Evolutionary conservation across 2,888 invertebrate genomes (phyloP).

Genomic region (Diplolepis rosae): DNA sequence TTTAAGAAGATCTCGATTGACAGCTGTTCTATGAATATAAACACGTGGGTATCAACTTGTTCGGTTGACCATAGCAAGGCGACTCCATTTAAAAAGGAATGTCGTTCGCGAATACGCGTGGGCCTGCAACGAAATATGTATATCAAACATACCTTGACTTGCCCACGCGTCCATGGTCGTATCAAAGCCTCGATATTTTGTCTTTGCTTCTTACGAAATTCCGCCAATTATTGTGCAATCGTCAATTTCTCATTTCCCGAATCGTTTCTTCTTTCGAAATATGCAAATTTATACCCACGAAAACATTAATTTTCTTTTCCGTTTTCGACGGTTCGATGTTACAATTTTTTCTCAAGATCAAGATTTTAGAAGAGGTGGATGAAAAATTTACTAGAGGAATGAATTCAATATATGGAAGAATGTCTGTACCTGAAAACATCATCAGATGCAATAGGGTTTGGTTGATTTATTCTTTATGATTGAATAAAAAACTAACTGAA

Average conservation of each 20-base stretch:
- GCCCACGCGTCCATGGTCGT: constrained; percentile 45
- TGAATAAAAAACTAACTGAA: neutral
- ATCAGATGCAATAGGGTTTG: neutral
- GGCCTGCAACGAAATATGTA: constrained; percentile 44
- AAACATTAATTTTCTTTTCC: neutral
- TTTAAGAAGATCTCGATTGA: constrained; percentile 51
- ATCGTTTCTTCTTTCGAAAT: neutral
- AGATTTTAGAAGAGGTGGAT: neutral
- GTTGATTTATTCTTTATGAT: neutral
- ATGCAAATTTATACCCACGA: neutral
- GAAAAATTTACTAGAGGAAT: neutral
- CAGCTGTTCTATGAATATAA: constrained; percentile 48
- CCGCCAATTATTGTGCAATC: constrained; percentile 13
- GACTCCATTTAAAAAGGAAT: constrained; percentile 59
- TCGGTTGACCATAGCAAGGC: constrained; percentile 46
- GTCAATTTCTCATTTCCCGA: neutral
- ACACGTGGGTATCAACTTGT: constrained; percentile 61
- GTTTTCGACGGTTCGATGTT: neutral
- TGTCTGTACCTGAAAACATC: neutral
- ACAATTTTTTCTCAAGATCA: neutral
- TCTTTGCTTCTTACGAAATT: constrained; percentile 34
- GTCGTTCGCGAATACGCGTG: constrained; percentile 46
- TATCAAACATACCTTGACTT: constrained; percentile 49
- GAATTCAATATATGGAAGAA: neutral
- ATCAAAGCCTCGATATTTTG: constrained; percentile 44